Base-by-base conservation (phyloP, 2,888 invertebrate species). In the Mythimna impura region DNA sequence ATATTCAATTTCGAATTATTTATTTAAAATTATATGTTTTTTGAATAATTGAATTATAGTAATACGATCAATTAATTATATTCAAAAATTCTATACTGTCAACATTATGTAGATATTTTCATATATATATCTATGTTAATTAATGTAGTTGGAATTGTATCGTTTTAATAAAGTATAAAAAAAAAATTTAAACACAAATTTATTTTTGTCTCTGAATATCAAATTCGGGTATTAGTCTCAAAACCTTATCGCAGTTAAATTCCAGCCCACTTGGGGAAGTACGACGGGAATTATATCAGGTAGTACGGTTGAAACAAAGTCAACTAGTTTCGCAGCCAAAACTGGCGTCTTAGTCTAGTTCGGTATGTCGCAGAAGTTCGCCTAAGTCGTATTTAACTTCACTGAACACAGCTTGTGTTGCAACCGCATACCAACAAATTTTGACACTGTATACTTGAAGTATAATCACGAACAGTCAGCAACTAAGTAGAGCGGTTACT, bases 321-420 rank as follows among this genome's bases (percentile, higher is more conserved):
- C 87, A 85, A 89, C 89, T 89, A 89, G 91, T 89, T 91, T 89
- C 87, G 84, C 83, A 90, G 89, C 91, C 92, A 89, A 92, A 93
- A 93, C 92, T 92, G 87, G 90, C 90, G 85, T 92, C 94, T 94
- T 93, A 92, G 91, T 89, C 88, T 91, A 91, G 91, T 93, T 93
- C 82, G 91, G 91, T 93, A 90, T 93, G 94, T 93, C 91, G 89
- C 91, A 84, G 85, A 94, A 94, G 91, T 95, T 94, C 86, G 90
- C 87, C 93, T 93, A 94, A 95, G 94, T 95, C 93, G 94, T 94
- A 94, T 95, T 95, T 95, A 94, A 95, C 93, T 94, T 94, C 81
- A 87, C 90, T 86, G 92, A 93, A 91, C 94, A 93, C 94, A 93
- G 94, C 94, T 93, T 95, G 94, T 92, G 92, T 92, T 91, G 90